These are phyloP conservation scores for Cryptocheilus praepositus DNA, from an alignment of 2,888 invertebrate genomes.

Conservation along the genomic window DNA sequence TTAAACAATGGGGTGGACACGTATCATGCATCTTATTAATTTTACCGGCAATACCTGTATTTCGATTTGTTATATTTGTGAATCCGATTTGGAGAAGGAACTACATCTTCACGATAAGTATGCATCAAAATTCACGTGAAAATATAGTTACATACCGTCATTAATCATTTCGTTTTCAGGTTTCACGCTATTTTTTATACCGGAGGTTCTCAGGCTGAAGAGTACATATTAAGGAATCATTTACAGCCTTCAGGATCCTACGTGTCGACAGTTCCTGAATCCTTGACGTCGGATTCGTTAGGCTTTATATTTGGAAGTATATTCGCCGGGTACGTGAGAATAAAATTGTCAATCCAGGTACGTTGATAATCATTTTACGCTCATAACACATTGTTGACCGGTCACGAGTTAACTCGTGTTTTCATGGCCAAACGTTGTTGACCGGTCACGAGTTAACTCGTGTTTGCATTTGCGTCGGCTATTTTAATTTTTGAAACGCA, in stretches of 20 bases:
- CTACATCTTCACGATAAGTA: conserved; percentile 67
- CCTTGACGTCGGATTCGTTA: conserved; percentile 76
- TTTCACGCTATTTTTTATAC: conserved; percentile 77
- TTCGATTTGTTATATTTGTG: conserved; percentile 75
- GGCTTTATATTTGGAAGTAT: conserved; percentile 75
- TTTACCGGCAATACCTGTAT: conserved; percentile 77
- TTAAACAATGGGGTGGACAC: conserved; percentile 78
- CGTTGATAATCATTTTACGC: conserved; percentile 28
- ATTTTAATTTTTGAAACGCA: too few species aligned
- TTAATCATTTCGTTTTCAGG: conserved; percentile 58
- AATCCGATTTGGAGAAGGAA: conserved; percentile 64
- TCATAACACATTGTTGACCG: too few species aligned
- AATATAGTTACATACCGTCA: not conserved
- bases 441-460: too few species aligned
- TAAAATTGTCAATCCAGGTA: conserved; percentile 75
- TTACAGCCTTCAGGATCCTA: conserved; percentile 73
- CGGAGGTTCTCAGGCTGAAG: conserved; percentile 70
- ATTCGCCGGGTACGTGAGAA: conserved; percentile 74
- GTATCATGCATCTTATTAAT: conserved; percentile 77
- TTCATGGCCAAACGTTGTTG: too few species aligned
- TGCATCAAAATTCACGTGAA: conserved; percentile 19
- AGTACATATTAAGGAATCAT: conserved; percentile 68
- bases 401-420: too few species aligned
- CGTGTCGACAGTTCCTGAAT: conserved; percentile 76
- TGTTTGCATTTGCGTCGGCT: too few species aligned